Base-by-base conservation (phyloP, 2,113 vertebrate genomes). In the Pelusios castaneus region DNA sequence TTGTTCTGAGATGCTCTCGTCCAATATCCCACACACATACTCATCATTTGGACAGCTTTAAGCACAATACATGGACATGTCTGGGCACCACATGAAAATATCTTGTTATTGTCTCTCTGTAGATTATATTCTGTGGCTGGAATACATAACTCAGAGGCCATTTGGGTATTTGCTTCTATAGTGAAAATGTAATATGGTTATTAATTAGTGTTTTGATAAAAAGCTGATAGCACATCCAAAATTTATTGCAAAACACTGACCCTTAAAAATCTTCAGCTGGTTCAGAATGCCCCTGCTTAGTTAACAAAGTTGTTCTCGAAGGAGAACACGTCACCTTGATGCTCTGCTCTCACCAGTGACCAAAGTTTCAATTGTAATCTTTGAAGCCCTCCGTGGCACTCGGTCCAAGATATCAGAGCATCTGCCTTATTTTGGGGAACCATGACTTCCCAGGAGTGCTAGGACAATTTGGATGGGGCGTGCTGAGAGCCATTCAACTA, bases 171-270 rank as follows among this genome's bases (percentile, higher is more conserved):
- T 73, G 94, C 87, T 93, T 93, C 82, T 90, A 89, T 84, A 95
- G 88, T 95, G 95, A 94, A 95, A 97, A 95, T 80, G 80, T 89
- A 95, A 92, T 92, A 92, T 85, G 93, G 92, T 96, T 96, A 97
- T 97, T 97, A 97, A 97, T 94, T 91, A 84, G 84, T 77, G 54
- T 58, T 94, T 96, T 95, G 91, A 95, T 89, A 49, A 95, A 96
- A 3, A 21, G 95, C 92, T 93, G 95, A 96, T 95, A 93, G 92
- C 51, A 96, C 91, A 85, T 91, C 17, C 0, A 87, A 94, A 90
- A 91, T 70, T 43, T 76, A 43, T 76, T 76, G 73, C 41, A 45
- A 76, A 85, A 85, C 82, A 91, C 93, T 91, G 54, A 91, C 85
- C 80, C 80, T 14, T 5, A 89, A 93, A 96, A 80, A 38, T 25